Evolutionary conservation across 2,113 vertebrate species (phyloP).

Genomic region (Apaloderma vittatum): DNA sequence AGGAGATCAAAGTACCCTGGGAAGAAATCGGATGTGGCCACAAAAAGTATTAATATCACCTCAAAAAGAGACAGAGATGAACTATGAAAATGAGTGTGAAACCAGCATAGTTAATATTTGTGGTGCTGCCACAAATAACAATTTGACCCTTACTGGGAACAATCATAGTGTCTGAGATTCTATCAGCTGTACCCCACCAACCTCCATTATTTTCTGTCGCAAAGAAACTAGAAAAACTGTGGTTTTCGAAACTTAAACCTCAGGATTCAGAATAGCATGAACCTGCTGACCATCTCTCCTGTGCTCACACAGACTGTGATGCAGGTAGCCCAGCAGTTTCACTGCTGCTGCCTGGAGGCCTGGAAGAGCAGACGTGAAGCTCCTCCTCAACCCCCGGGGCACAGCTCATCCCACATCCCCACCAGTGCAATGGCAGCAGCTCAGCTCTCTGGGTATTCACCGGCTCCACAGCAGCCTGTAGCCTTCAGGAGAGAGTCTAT

Average conservation of each 20-base stretch:
- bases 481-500: not conserved
- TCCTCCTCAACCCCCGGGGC: fast-evolving
- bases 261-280: not conserved
- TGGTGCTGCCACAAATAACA: not conserved
- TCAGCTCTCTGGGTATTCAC: not conserved
- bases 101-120: not conserved
- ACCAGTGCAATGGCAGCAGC: not conserved
- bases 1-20: not conserved
- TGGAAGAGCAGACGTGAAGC: not conserved
- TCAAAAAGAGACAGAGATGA: not conserved
- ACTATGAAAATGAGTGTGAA: not conserved
- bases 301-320: not conserved
- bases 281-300: not conserved
- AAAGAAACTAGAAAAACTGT: not conserved
- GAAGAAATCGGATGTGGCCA: not conserved
- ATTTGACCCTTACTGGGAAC: not conserved
- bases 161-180: not conserved
- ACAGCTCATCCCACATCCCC: not conserved
- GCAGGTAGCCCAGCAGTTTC: not conserved
- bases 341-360: not conserved
- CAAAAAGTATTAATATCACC: not conserved
- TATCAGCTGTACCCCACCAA: not conserved
- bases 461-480: not conserved
- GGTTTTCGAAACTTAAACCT: not conserved
- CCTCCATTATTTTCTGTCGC: not conserved